Conservation (phyloP, 2,797 vertebrate species). For the Melanotaenia pygmaea region DNA sequence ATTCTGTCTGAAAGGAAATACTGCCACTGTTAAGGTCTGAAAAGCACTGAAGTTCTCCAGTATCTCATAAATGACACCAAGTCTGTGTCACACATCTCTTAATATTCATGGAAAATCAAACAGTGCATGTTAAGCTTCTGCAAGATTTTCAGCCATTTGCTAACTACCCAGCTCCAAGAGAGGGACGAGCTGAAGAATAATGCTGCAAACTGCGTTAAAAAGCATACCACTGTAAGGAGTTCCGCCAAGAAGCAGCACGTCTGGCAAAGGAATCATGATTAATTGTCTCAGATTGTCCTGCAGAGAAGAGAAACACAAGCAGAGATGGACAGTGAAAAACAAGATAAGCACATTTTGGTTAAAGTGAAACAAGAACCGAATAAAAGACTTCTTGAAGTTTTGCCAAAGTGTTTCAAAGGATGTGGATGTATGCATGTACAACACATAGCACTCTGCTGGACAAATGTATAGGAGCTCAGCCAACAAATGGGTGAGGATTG, state of each 20-base stretch:
- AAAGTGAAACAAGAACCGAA: constrained; percentile 22
- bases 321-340: constrained; percentile 13
- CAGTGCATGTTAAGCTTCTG: constrained; percentile 1
- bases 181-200: constrained; percentile 15
- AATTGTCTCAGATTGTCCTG: constrained; percentile 93
- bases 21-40: not conserved
- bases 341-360: constrained; percentile 33
- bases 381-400: constrained; percentile 21
- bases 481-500: constrained; percentile 43
- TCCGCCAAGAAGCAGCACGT: constrained; percentile 90
- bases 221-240: constrained; percentile 90
- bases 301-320: constrained; percentile 36
- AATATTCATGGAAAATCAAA: constrained; percentile 16
- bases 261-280: constrained; percentile 93
- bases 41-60: not conserved
- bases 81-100: too few relatives aligned
- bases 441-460: constrained; percentile 62
- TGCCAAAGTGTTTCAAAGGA: constrained; percentile 57
- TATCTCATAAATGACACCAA: not conserved
- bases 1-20: constrained; percentile 3
- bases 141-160: constrained; percentile 4
- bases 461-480: constrained; percentile 55
- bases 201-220: constrained; percentile 17
- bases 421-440: constrained; percentile 54
- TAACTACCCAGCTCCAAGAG: constrained; percentile 12